Percentiles rank a stretch among this genome's conserved stretches.
Evolutionary conservation across 2,797 vertebrate species (phyloP).

Genomic region (Streptopelia turtur): DNA sequence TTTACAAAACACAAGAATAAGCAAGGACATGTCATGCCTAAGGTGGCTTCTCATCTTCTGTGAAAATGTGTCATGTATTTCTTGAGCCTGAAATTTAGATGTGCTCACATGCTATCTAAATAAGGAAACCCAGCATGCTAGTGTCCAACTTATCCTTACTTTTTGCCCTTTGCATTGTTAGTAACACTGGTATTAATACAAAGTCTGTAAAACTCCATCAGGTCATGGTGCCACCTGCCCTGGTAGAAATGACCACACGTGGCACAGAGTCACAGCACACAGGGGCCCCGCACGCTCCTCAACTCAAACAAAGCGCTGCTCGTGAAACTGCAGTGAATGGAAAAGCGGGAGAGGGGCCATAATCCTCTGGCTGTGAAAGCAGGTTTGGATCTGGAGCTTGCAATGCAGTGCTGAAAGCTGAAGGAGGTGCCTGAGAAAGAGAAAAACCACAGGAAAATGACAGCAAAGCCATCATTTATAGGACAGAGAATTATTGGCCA

Average conservation of each 20-base stretch:
- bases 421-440: neutral
- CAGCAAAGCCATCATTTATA: neutral
- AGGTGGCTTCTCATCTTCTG: neutral
- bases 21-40: neutral
- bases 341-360: neutral
- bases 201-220: neutral
- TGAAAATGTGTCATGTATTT: neutral
- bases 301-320: neutral
- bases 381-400: neutral
- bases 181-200: neutral
- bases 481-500: neutral
- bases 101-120: neutral
- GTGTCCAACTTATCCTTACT: neutral
- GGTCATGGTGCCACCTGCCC: neutral
- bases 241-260: neutral
- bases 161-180: neutral
- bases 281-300: neutral
- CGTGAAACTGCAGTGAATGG: neutral
- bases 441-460: neutral
- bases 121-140: neutral
- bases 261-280: neutral
- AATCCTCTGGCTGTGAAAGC: neutral
- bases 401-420: neutral
- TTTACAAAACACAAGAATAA: slow-evolving; percentile 7
- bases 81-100: neutral